These are phyloP conservation scores for Cliona cf. orientalis DNA, from an alignment of 37 sponge, comb jelly and placozoan genomes.

Conservation along the genomic window DNA sequence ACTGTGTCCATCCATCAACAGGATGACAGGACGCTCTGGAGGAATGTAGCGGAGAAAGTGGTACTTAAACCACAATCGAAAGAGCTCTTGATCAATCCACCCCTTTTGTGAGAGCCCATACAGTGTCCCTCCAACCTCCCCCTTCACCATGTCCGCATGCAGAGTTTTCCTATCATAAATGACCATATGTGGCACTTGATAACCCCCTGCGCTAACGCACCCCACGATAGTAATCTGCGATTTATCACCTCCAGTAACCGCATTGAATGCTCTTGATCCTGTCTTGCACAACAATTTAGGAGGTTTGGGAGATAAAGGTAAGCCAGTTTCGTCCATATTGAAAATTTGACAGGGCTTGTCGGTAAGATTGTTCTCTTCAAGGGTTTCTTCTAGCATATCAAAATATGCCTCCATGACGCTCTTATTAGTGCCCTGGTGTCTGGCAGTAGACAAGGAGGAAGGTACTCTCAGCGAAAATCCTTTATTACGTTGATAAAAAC, in stretches of 20 bases:
- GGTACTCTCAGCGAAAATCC: slow-evolving; percentile 1
- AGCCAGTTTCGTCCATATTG: slow-evolving; percentile 49
- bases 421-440: not conserved
- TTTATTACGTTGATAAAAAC: slow-evolving; percentile 12
- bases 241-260: slow-evolving; percentile 21
- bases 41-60: slow-evolving; percentile 46
- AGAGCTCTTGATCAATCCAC: slow-evolving; percentile 53
- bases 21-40: slow-evolving; percentile 56
- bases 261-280: not conserved
- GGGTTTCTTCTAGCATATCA: slow-evolving; percentile 13
- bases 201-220: slow-evolving; percentile 50
- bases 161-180: slow-evolving; percentile 40
- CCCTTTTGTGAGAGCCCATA: slow-evolving; percentile 60
- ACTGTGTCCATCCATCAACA: slow-evolving; percentile 79
- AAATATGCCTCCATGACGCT: slow-evolving; percentile 15
- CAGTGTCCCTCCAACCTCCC: slow-evolving; percentile 63
- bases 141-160: not conserved
- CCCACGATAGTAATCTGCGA: slow-evolving; percentile 64
- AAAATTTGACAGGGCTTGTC: slow-evolving; percentile 27
- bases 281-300: not conserved
- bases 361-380: slow-evolving; percentile 21
- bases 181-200: slow-evolving; percentile 50
- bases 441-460: not conserved
- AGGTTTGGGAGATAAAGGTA: slow-evolving; percentile 20
- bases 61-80: slow-evolving; percentile 59